Evolutionary conservation across 2,888 invertebrate species (phyloP).

Genomic region (Listrodromus nycthemerus): DNA sequence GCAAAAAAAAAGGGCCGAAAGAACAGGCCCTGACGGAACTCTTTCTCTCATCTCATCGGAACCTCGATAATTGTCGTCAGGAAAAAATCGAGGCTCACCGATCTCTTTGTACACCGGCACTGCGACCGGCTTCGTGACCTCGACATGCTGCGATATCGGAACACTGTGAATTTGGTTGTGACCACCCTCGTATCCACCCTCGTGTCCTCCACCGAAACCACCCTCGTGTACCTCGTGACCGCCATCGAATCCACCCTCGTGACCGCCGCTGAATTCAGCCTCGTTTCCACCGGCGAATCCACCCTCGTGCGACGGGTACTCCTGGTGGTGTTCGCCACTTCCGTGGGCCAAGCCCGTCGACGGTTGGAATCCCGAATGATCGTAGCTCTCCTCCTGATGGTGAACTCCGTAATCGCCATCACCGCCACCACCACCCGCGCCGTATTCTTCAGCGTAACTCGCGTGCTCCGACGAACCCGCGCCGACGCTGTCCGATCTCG

Average conservation of each 20-base stretch:
- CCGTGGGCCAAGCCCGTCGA: slow-evolving; percentile 51
- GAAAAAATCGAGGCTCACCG: slow-evolving; percentile 80
- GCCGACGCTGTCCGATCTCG: slow-evolving; percentile 79
- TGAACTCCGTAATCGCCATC: slow-evolving; percentile 60
- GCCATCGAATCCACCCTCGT: slow-evolving; percentile 50
- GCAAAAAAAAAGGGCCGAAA: no score
- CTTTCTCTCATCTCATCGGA: no score
- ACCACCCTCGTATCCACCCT: slow-evolving; percentile 77
- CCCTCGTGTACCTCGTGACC: slow-evolving; percentile 76
- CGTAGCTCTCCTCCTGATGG: slow-evolving; percentile 41
- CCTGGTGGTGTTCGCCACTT: slow-evolving; percentile 54
- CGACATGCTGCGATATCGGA: slow-evolving; percentile 88
- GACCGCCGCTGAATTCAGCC: slow-evolving; percentile 48
- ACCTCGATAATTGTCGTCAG: background rate
- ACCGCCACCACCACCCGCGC: slow-evolving; percentile 65
- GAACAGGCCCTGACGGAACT: no score
- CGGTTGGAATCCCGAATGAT: slow-evolving; percentile 64
- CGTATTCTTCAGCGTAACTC: slow-evolving; percentile 67
- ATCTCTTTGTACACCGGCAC: slow-evolving; percentile 90
- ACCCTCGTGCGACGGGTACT: slow-evolving; percentile 45
- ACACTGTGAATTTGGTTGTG: slow-evolving; percentile 85
- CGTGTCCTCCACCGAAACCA: slow-evolving; percentile 70
- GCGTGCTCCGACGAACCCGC: slow-evolving; percentile 75
- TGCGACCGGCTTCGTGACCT: slow-evolving; percentile 89
- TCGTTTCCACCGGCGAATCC: slow-evolving; percentile 66